Percentiles rank a stretch among this genome's conserved stretches.
Evolutionary conservation across 2,888 invertebrate species (phyloP).

Genomic region (Machimus atricapillus): DNA sequence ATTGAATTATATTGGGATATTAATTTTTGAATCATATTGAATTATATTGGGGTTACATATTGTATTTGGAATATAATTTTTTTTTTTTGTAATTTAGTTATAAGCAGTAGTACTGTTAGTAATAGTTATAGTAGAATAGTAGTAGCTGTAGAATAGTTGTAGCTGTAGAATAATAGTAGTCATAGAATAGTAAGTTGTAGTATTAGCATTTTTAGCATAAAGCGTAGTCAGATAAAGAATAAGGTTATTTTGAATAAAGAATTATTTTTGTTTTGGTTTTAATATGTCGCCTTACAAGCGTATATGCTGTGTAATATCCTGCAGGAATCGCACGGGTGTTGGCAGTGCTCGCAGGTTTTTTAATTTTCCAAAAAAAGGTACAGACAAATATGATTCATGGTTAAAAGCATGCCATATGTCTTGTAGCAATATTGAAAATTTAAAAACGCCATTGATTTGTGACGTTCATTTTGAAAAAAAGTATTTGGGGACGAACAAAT

Average conservation of each 20-base stretch:
- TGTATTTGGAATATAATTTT: too few species aligned
- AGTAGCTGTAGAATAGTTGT: too few species aligned
- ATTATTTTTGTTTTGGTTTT: background rate
- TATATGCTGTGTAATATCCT: background rate
- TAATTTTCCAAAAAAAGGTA: background rate
- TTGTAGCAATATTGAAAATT: background rate
- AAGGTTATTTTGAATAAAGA: background rate
- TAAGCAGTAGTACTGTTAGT: too few species aligned
- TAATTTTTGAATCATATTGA: too few species aligned
- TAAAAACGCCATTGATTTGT: background rate
- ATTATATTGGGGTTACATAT: too few species aligned
- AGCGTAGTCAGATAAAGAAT: background rate
- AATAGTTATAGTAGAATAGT: too few species aligned
- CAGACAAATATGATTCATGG: background rate
- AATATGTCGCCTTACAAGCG: background rate
- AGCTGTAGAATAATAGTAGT: too few species aligned
- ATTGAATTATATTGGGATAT: too few species aligned
- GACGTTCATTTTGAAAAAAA: background rate
- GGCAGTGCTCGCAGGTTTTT: background rate
- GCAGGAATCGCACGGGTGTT: background rate
- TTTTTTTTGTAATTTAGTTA: too few species aligned
- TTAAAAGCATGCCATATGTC: background rate
- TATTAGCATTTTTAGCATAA: background rate
- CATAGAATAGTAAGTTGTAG: background rate
- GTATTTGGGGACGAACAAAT: background rate